Evolutionary conservation across 1,140 invertebrate genomes (phyloP).

Genomic region (Cydia strobilella): DNA sequence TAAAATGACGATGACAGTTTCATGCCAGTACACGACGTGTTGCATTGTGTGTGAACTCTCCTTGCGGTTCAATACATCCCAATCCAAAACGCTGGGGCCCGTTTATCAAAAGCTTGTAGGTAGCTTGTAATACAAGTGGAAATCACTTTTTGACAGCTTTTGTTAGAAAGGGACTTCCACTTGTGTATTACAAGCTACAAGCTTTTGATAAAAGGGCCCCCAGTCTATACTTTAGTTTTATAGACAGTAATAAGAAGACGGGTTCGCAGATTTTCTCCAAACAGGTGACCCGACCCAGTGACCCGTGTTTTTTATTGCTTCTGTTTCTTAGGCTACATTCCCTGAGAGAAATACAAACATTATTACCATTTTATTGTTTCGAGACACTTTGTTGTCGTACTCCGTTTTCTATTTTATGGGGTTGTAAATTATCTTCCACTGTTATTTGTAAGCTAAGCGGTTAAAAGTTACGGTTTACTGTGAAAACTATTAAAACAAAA

Average conservation of each 20-base stretch:
- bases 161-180: too few species aligned
- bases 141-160: too few species aligned
- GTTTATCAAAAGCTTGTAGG: too few species aligned
- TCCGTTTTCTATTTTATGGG: background rate
- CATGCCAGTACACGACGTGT: too few species aligned
- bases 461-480: background rate
- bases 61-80: too few species aligned
- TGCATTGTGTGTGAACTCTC: too few species aligned
- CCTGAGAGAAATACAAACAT: constrained; percentile 9
- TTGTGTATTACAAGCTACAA: too few species aligned
- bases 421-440: background rate
- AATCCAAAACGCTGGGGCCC: too few species aligned
- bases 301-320: constrained; percentile 7
- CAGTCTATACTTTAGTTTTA: too few species aligned
- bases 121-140: too few species aligned
- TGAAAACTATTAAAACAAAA: background rate
- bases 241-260: background rate
- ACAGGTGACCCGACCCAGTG: constrained; percentile 11
- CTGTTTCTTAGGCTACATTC: background rate
- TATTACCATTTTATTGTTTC: constrained; percentile 14
- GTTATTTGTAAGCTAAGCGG: background rate
- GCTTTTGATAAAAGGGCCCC: too few species aligned
- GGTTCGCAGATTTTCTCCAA: background rate
- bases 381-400: constrained; percentile 5
- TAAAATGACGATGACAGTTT: too few species aligned